A percentile compares a stretch with the other conserved stretches of the same genome.
phyloP scores from a whole-genome alignment of 2,888 invertebrate species.

The Tetragonula carbonaria region DNA sequence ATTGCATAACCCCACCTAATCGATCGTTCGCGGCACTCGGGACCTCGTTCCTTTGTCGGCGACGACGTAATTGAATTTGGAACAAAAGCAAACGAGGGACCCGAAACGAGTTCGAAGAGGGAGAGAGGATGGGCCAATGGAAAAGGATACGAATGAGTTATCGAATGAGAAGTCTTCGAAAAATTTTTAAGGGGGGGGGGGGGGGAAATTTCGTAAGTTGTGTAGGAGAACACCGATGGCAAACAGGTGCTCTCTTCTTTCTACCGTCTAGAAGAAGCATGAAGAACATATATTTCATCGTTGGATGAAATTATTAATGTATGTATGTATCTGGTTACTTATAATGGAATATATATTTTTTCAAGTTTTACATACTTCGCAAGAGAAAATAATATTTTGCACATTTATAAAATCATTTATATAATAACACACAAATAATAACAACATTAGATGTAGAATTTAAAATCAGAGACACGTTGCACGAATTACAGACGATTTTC shows the following conservation, averaged over 20 bases:
- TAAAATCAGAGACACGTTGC: no score
- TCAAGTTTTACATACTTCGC: no score
- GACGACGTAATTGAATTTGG: slow-evolving; percentile 53
- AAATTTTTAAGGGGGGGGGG: not conserved
- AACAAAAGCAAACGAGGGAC: slow-evolving; percentile 47
- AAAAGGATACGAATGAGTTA: slow-evolving; percentile 2
- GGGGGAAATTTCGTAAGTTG: not conserved
- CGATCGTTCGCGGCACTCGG: slow-evolving; percentile 56
- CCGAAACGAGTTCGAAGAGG: not conserved
- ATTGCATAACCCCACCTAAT: slow-evolving; percentile 56
- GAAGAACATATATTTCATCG: no score
- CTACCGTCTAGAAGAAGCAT: not conserved
- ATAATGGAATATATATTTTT: no score
- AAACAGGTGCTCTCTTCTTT: not conserved
- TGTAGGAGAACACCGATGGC: not conserved
- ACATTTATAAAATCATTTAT: no score
- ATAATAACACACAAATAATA: no score
- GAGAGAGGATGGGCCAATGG: not conserved
- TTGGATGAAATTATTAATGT: no score
- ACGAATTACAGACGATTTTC: no score
- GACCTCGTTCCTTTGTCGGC: slow-evolving; percentile 52
- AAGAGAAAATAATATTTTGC: no score
- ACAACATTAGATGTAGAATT: no score
- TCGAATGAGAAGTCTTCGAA: not conserved
- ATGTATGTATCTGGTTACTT: no score